Conservation (phyloP, 1,140 invertebrate species). For the Brachionus rotundiformis region DNA sequence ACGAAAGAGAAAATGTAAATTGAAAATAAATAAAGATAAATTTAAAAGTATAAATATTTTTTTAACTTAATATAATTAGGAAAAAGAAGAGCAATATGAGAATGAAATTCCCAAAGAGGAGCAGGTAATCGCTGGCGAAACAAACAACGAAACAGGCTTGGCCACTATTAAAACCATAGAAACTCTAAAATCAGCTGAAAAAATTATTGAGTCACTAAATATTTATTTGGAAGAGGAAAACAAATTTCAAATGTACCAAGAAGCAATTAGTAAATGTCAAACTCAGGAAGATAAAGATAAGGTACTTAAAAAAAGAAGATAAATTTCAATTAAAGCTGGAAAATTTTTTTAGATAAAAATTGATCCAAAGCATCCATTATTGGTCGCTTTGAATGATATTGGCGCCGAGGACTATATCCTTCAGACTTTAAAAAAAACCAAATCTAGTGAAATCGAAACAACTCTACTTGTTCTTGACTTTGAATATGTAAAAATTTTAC, state of each 20-base stretch:
- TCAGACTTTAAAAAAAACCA: slow-evolving; percentile 75
- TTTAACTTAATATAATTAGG: slow-evolving; percentile 55
- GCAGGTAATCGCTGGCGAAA: slow-evolving; percentile 67
- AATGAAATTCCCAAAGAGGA: slow-evolving; percentile 71
- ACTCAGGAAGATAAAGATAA: slow-evolving; percentile 26
- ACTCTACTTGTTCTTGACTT: slow-evolving; percentile 82
- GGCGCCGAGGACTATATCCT: slow-evolving; percentile 75
- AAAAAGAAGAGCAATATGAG: slow-evolving; percentile 61
- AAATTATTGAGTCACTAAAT: slow-evolving; percentile 81
- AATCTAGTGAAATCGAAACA: slow-evolving; percentile 84
- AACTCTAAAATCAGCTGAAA: slow-evolving; percentile 84
- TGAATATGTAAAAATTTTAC: slow-evolving; percentile 75
- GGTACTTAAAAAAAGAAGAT: slow-evolving; percentile 6
- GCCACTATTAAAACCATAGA: slow-evolving; percentile 85
- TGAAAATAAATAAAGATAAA: neutral
- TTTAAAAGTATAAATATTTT: slow-evolving; percentile 22
- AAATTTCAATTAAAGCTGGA: too few species aligned
- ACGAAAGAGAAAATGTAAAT: slow-evolving; percentile 75
- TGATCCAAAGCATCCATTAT: slow-evolving; percentile 67
- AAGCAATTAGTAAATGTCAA: slow-evolving; percentile 12
- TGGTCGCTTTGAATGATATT: slow-evolving; percentile 68
- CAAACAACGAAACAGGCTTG: slow-evolving; percentile 72
- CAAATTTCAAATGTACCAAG: slow-evolving; percentile 57
- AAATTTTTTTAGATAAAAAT: slow-evolving; percentile 8
- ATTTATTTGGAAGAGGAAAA: slow-evolving; percentile 70